Percentiles rank a stretch among this genome's conserved stretches.
Conservation (phyloP, 2,797 vertebrate species). For the Chromis chromis region DNA sequence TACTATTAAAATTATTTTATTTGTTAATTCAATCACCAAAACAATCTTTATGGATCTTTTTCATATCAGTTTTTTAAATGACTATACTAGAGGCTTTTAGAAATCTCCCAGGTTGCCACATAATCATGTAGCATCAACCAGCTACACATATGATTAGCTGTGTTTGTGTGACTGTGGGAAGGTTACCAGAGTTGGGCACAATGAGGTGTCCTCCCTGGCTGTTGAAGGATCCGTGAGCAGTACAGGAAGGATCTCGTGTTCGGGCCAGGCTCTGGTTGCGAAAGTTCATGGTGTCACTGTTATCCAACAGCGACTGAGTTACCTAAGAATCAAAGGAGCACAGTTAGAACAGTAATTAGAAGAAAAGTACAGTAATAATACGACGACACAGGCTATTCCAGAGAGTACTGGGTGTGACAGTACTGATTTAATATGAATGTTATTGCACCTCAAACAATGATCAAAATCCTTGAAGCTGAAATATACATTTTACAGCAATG, state of each 20-base stretch:
- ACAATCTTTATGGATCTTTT: no score
- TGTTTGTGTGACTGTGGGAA: not conserved
- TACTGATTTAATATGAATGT: no score
- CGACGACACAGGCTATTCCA: no score
- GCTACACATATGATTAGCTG: not conserved
- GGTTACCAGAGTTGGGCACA: constrained; percentile 85
- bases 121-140: not conserved
- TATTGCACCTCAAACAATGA: not conserved
- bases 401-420: not conserved
- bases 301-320: constrained; percentile 91
- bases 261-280: constrained; percentile 92
- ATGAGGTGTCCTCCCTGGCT: constrained; percentile 94
- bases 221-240: constrained; percentile 93
- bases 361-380: not conserved
- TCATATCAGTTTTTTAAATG: no score
- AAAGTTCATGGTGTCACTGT: constrained; percentile 89
- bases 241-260: constrained; percentile 91
- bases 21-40: not conserved
- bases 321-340: constrained; percentile 67
- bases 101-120: not conserved
- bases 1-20: not conserved
- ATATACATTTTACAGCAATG: not conserved
- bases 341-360: not conserved
- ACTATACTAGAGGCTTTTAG: not conserved
- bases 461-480: not conserved